Evolutionary conservation across 2,797 vertebrate genomes (phyloP).

Genomic region (Rhabdomys pumilio): DNA sequence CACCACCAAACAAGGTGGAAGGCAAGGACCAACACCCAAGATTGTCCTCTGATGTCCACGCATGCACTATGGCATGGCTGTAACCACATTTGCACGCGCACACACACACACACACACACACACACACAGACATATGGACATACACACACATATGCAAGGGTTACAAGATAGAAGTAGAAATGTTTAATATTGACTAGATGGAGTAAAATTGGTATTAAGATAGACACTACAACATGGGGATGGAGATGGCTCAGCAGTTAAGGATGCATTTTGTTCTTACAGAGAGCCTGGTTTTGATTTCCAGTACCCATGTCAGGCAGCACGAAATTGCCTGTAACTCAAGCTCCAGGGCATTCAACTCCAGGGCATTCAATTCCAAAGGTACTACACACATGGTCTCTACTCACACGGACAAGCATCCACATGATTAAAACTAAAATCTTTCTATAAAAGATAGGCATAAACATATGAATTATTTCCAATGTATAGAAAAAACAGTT

Average conservation of each 20-base stretch:
- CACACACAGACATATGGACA: neutral
- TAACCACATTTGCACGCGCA: too few species aligned
- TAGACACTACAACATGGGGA: neutral
- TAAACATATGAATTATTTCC: constrained; percentile 29
- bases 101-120: neutral
- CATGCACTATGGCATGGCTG: neutral
- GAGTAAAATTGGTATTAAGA: neutral
- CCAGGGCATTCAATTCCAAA: too few species aligned
- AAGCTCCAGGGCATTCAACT: neutral
- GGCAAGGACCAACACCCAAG: neutral
- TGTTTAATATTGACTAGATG: neutral
- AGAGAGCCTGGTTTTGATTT: neutral
- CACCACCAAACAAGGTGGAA: neutral
- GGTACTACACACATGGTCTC: neutral
- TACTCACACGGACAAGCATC: neutral
- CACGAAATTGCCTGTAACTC: neutral
- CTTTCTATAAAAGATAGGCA: neutral
- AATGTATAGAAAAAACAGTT: neutral
- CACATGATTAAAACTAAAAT: neutral
- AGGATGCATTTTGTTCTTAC: neutral
- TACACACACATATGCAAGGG: neutral
- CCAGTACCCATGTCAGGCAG: neutral
- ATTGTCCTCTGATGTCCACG: neutral
- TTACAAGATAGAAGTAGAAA: neutral
- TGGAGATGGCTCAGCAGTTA: neutral